These are phyloP conservation scores for Anneissia japonica DNA, from an alignment of 35 echinoderm and acorn worm genomes.

Conservation along the genomic window DNA sequence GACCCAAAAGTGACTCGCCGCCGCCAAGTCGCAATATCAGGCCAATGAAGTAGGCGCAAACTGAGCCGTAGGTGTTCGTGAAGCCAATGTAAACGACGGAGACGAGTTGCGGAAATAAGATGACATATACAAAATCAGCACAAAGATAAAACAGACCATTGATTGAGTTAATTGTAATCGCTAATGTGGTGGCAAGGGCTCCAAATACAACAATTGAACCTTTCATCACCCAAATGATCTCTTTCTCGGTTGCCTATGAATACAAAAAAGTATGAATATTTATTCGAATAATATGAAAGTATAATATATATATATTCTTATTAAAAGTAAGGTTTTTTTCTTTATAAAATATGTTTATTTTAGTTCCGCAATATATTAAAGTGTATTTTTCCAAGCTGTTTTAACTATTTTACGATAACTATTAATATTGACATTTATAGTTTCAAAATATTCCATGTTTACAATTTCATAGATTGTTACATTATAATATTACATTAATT, in stretches of 20 bases:
- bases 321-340: no score
- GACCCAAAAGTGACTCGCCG: neutral
- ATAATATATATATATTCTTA: no score
- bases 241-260: constrained; percentile 1
- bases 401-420: no score
- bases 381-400: no score
- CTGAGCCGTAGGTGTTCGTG: neutral
- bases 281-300: no score
- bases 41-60: neutral
- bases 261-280: neutral
- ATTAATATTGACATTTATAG: no score
- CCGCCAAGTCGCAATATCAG: neutral
- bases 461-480: no score
- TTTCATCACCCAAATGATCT: constrained; percentile 6
- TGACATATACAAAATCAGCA: constrained; percentile 15
- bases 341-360: no score
- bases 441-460: no score
- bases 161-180: neutral
- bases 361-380: no score
- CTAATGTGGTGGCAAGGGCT: neutral
- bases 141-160: constrained; percentile 6
- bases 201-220: neutral
- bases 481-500: no score
- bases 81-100: neutral
- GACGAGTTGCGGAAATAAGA: constrained; percentile 7